Conservation (phyloP, 2,113 vertebrate species). For the Paracanthobrama guichenoti region DNA sequence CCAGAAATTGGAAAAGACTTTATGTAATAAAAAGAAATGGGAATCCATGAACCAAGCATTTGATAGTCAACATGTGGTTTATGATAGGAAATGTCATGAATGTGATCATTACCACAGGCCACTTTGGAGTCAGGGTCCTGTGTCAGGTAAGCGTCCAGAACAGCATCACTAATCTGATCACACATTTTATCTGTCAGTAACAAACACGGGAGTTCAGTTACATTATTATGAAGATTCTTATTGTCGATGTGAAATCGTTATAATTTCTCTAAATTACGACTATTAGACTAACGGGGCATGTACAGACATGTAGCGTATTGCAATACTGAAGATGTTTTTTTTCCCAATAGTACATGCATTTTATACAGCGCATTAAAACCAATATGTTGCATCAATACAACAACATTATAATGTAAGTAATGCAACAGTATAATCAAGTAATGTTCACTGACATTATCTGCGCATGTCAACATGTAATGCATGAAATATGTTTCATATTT, state of each 20-base stretch:
- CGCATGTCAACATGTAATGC: not conserved
- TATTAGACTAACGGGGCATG: not conserved
- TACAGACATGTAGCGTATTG: not conserved
- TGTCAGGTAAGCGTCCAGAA: conserved; percentile 72
- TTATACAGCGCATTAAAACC: not conserved
- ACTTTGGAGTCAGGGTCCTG: conserved; percentile 75
- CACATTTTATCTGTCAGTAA: conserved; percentile 75
- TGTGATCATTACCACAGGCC: conserved; percentile 69
- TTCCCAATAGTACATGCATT: not conserved
- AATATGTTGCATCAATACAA: not conserved
- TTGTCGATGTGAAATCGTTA: not conserved
- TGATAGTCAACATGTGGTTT: not conserved
- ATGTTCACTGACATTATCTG: not conserved
- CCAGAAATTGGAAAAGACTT: not conserved
- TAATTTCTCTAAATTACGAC: not conserved
- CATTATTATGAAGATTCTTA: not conserved
- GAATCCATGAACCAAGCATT: not conserved
- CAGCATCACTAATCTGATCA: conserved; percentile 75
- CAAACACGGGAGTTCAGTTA: not conserved
- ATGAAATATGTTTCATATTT: not conserved
- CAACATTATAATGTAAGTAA: not conserved
- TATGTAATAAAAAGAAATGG: not conserved
- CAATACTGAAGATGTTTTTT: not conserved
- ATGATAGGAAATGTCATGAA: not conserved
- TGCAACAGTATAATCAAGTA: not conserved